phyloP scores from a whole-genome alignment of 2,113 vertebrate genomes.

The Cyanoramphus novaezelandiae region DNA sequence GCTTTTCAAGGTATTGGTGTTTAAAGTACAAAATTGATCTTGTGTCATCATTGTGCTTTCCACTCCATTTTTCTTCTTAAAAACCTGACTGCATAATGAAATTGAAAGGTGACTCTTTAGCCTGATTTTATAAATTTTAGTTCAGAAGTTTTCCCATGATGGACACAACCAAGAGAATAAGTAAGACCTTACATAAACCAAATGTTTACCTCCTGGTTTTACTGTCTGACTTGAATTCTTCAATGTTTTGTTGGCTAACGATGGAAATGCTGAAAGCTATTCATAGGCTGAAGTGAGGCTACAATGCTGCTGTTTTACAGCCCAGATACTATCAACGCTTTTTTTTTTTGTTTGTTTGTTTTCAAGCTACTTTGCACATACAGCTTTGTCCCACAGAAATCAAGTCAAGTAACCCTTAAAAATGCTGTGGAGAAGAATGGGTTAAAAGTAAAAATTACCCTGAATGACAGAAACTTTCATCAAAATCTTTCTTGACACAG shows the following conservation, averaged over 20 bases:
- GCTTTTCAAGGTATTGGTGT: neutral
- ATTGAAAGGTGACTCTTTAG: neutral
- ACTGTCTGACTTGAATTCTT: neutral
- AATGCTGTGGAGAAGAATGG: neutral
- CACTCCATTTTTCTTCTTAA: neutral
- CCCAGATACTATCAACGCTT: neutral
- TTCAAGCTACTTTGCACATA: neutral
- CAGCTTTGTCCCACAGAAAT: neutral
- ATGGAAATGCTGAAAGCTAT: neutral
- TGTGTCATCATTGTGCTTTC: neutral
- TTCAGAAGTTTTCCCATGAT: neutral
- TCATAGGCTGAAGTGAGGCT: neutral
- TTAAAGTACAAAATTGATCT: neutral
- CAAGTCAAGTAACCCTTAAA: neutral
- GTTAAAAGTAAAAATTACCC: neutral
- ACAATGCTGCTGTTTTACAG: neutral
- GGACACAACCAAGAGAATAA: neutral
- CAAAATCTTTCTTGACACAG: neutral
- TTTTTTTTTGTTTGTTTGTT: neutral
- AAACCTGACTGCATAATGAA: neutral
- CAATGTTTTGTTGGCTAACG: neutral
- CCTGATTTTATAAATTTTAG: neutral
- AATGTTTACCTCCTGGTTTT: neutral
- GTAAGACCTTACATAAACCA: neutral
- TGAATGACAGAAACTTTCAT: neutral